Percentiles rank a stretch among this genome's conserved stretches.
Evolutionary conservation across 2,888 invertebrate species (phyloP).

Genomic region (Dolichomitus sp.): DNA sequence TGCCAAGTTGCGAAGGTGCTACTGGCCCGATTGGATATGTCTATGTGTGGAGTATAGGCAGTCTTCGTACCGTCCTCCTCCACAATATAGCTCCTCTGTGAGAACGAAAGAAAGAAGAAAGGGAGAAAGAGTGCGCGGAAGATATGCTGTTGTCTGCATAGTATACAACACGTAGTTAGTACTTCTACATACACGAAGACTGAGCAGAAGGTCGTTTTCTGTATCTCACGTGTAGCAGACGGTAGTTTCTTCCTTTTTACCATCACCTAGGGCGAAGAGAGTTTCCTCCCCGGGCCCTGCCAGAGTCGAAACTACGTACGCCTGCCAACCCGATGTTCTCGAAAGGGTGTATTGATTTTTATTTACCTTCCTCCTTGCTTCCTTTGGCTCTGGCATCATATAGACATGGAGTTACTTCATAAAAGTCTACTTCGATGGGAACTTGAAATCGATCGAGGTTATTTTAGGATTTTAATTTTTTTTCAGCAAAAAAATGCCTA

Average conservation of each 20-base stretch:
- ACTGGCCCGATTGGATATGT: constrained; percentile 41
- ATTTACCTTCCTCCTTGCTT: constrained; percentile 62
- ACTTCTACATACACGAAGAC: constrained; percentile 35
- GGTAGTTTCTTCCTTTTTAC: constrained; percentile 31
- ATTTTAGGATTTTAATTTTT: neutral
- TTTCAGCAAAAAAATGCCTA: too few species aligned
- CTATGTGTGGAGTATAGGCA: constrained; percentile 29
- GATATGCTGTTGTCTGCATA: constrained; percentile 38
- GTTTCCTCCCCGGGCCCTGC: constrained; percentile 30
- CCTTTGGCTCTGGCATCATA: neutral
- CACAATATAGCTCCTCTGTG: neutral
- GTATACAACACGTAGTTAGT: constrained; percentile 34
- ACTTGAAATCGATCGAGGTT: neutral
- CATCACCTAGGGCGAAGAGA: constrained; percentile 38
- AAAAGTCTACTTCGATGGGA: constrained; percentile 30
- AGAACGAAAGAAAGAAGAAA: constrained; percentile 16
- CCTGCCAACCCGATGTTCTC: constrained; percentile 40
- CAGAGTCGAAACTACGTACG: constrained; percentile 54
- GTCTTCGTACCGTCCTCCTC: neutral
- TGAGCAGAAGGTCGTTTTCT: constrained; percentile 33
- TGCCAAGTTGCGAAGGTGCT: constrained; percentile 43
- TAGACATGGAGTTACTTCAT: neutral
- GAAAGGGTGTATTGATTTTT: constrained; percentile 73
- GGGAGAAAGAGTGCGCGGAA: constrained; percentile 24
- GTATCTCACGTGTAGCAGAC: constrained; percentile 37